Evolutionary conservation across 2,797 vertebrate species (phyloP), one percentile per base, ranked within the genome.

Genomic region (Pelochelys cantorii): DNA sequence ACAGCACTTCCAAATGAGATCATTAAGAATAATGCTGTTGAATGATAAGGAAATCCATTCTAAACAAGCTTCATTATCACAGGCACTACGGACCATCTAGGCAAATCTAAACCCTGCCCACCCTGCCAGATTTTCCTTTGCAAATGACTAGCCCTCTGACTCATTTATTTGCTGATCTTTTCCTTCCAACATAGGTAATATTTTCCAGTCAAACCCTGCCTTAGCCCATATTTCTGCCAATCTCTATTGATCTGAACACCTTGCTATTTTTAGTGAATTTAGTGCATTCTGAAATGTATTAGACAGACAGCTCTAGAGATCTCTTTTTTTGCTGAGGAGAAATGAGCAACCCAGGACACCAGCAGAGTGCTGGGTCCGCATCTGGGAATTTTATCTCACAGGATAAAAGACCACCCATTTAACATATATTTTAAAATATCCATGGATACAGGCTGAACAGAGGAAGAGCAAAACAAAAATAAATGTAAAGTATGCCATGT

Each of bases 1-100:
- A 42, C 42, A 88, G 82, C 88, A 89, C 57, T 88, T 94, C 22
- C 79, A 93, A 81, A 92, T 52, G 55, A 95, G 75, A 93, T 84
- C 57, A 83, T 92, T 93, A 90, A 92, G 92, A 88, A 75, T 0
- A 0, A 84, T 54, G 74, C 48, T 81, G 81, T 11, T 81, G 75
- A 94, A 86, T 56, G 25, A 11, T 81, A 83, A 81, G 75, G 31
- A 96, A 91, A 90, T 88, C 74, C 34, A 83, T 68, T 89, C 79
- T 93, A 79, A 93, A 62, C 25, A 92, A 54, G 15, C 68, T 53
- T 96, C 81, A 27, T 88, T 82, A 93, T 71, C 79, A 82, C 34
- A 88, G 29, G 75, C 81, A 42, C 56, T 62, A n/a, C 0, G 9
- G 65, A 81, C 59, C 34, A 59, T 7, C 25, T 8, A 3, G 92